Conservation (phyloP, 2,888 invertebrate genomes). For the Dryococelus australis region DNA sequence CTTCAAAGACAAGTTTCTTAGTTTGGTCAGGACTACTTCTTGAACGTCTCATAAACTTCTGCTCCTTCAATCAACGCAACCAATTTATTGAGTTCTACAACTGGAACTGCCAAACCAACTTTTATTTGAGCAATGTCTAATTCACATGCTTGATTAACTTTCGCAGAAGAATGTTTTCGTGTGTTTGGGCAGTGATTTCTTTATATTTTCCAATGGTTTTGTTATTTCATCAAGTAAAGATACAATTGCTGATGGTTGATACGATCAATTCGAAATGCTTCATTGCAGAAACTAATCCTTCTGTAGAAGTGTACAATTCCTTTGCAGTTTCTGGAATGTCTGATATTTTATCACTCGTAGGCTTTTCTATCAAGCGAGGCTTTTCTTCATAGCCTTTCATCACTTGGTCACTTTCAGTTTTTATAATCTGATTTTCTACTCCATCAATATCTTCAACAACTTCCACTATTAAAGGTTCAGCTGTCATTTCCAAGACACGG, state of each 20-base stretch:
- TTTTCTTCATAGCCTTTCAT: background rate
- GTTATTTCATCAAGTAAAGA: background rate
- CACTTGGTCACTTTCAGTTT: too few relatives aligned
- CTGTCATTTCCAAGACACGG: background rate
- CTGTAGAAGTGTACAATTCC: too few relatives aligned
- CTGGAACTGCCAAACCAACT: background rate
- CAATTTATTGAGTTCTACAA: background rate
- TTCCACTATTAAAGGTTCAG: background rate
- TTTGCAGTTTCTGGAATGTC: background rate
- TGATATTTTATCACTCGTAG: background rate
- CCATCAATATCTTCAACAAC: background rate
- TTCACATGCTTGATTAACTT: background rate
- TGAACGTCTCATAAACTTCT: background rate
- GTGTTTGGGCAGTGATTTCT: background rate
- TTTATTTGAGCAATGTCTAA: background rate
- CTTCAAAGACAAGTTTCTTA: conserved; percentile 11
- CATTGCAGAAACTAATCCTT: background rate
- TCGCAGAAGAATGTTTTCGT: background rate
- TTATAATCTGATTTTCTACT: too few relatives aligned
- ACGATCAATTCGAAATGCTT: background rate
- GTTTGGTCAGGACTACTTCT: background rate
- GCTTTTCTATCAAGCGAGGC: too few relatives aligned
- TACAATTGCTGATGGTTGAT: background rate
- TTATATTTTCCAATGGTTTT: background rate
- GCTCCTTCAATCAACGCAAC: background rate